Evolutionary conservation across 2,113 vertebrate genomes (phyloP).

Genomic region (Tretioscincus oriximinensis): DNA sequence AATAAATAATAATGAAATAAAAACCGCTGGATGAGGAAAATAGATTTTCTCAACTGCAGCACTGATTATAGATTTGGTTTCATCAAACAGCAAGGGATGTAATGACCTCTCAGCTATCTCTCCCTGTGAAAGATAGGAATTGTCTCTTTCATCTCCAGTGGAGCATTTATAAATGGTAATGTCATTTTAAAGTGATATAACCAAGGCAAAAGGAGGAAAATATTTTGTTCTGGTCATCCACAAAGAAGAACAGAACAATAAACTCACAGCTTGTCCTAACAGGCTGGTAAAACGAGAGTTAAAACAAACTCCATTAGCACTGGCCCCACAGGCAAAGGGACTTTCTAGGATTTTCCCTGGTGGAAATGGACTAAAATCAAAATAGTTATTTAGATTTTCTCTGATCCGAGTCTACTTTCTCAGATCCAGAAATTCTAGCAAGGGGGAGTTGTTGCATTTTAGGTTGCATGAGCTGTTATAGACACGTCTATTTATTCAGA

Average conservation of each 20-base stretch:
- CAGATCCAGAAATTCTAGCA: too few species aligned
- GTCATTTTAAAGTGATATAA: conserved; percentile 54
- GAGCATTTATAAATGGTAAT: conserved; percentile 53
- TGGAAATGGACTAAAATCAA: too few species aligned
- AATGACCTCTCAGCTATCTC: conserved; percentile 58
- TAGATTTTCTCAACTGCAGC: conserved; percentile 61
- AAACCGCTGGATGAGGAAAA: conserved; percentile 59
- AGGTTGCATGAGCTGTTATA: too few species aligned
- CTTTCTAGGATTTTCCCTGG: too few species aligned
- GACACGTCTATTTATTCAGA: too few species aligned
- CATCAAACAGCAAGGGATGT: conserved; percentile 61
- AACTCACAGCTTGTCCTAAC: background rate
- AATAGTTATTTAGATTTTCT: too few species aligned
- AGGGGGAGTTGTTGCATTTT: too few species aligned
- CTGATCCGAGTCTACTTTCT: too few species aligned
- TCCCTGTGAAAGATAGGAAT: conserved; percentile 55
- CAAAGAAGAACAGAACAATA: conserved; percentile 23
- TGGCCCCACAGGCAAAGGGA: too few species aligned
- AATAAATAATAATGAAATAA: conserved; percentile 24
- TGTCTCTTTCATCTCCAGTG: conserved; percentile 46
- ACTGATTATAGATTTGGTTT: conserved; percentile 61
- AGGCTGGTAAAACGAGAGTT: too few species aligned
- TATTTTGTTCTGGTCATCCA: conserved; percentile 13
- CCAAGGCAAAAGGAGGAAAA: conserved; percentile 25
- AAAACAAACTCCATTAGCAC: too few species aligned